Evolutionary conservation across 2,113 vertebrate species (phyloP), one percentile per base, ranked within the genome.

Genomic region (Melanerpes formicivorus): DNA sequence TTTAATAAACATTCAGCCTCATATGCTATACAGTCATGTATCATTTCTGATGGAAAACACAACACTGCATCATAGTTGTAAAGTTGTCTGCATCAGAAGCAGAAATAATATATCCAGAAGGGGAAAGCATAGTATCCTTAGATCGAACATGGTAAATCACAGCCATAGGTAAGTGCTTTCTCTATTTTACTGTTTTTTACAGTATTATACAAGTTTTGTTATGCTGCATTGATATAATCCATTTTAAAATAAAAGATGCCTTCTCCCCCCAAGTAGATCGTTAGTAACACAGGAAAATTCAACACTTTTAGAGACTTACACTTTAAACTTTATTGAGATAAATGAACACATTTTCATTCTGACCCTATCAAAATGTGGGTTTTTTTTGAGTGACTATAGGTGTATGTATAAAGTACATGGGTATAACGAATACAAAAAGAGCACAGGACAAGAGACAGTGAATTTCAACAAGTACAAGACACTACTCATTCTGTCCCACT

Each of bases 51-150:
- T n/a, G 85, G 69, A 78, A 74, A 84, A 66, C 21, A 82, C 30
- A 80, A 18, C 54, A 8, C 14, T 25, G 23, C 17, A 75, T 69
- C 67, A 87, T 50, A 93, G 46, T 25, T 88, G n/a, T 63, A 70
- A 23, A 10, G 3, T 42, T 30, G 46, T 30, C 72, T 69, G 48
- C 37, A 54, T 58, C 30, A 84, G 26, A 60, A 62, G 37, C 32
- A 88, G 59, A 82, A 90, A 69, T 60, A 66, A 23, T 46, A 64
- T 44, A 89, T 96, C 89, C n/a, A 87, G 74, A 60, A 94, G 18
- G 8, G 8, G 69, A 69, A 93, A 91, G 23, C 54, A 63, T 44
- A 70, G 50, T 60, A n/a, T 64, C 52, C 42, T 86, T 81, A 46
- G 37, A 84, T 29, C 10, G 4, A 94, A 64, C 67, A 60, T 22